Conservation (phyloP, 2,113 vertebrate genomes). For the Choloepus hoffmanni region DNA sequence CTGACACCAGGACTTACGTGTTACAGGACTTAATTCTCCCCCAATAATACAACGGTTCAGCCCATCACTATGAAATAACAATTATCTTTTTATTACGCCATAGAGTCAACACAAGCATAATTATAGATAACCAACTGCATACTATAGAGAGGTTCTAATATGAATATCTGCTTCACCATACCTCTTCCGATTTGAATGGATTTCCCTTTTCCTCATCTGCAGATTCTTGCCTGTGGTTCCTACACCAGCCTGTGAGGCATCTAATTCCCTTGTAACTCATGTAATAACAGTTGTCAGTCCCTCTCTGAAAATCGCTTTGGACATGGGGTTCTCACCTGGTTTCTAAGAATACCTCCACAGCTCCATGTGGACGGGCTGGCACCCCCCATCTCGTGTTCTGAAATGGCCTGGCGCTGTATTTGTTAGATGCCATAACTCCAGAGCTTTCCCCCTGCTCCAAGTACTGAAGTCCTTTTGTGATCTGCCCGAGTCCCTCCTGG, state of each 20-base stretch:
- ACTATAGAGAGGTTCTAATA: background rate
- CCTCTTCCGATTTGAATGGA: background rate
- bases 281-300: background rate
- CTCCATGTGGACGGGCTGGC: accelerated
- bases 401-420: background rate
- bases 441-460: background rate
- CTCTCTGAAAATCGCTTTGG: background rate
- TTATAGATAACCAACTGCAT: too few relatives aligned
- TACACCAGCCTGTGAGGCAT: background rate
- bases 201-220: background rate
- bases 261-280: background rate
- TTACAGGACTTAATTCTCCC: background rate
- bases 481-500: background rate
- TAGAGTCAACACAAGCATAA: background rate
- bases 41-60: background rate
- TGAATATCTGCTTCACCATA: background rate
- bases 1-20: background rate
- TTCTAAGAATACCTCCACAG: background rate
- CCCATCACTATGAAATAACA: background rate
- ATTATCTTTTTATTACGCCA: background rate
- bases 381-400: background rate
- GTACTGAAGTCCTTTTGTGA: background rate
- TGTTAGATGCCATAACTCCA: background rate
- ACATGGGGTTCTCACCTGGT: too few relatives aligned
- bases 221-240: background rate